Base-by-base conservation (phyloP, 2,113 vertebrate species). In the Epinephelus lanceolatus region DNA sequence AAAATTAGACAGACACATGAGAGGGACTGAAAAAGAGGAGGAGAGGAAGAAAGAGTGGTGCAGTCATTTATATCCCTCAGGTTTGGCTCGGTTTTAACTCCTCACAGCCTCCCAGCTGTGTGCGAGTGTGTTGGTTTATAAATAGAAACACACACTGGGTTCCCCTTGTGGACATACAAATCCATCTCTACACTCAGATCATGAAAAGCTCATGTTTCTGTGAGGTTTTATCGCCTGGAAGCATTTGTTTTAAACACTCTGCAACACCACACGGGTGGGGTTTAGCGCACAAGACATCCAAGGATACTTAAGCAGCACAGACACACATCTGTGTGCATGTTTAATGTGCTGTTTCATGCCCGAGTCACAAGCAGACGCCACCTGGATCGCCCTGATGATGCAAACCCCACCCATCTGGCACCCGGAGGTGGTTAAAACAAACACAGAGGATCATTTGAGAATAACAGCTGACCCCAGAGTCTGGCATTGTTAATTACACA, bases 111-210 rank as follows among this genome's bases (percentile, higher is more conserved):
- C 21, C 45, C 52, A 80, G 63, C 61, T 73, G 72, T 53, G 68
- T 78, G 51, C 76, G 63, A 51, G 63, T 62, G 33, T 61, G 71
- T 52, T 3, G 13, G 63, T 79, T 45, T 80, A 70, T 55, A 60
- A 70, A 81, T 21, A 81, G 67, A 80, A 68, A 42, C 60, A 13
- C n/a, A 40, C 51, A 40, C 65, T 74, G 53, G 62, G 25, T 51
- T 84, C 83, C n/a, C 63, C 7, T 14, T 59, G 37, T 65, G 81
- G 55, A 78, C 37, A 19, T 14, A 40, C 51, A 74, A 67, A 74
- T 71, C 56, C 56, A 37, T 60, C 53, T 47, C 7, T 18, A 21
- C 37, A 21, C 2, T 49, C n/a, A 10, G 49, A 53, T 27, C 62
- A 51, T 23, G 47, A n/a, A 40, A 45, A 65, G 63, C 1, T 42